Conservation (phyloP, 35 echinoderm and acorn worm species). For the Acanthaster planci region DNA sequence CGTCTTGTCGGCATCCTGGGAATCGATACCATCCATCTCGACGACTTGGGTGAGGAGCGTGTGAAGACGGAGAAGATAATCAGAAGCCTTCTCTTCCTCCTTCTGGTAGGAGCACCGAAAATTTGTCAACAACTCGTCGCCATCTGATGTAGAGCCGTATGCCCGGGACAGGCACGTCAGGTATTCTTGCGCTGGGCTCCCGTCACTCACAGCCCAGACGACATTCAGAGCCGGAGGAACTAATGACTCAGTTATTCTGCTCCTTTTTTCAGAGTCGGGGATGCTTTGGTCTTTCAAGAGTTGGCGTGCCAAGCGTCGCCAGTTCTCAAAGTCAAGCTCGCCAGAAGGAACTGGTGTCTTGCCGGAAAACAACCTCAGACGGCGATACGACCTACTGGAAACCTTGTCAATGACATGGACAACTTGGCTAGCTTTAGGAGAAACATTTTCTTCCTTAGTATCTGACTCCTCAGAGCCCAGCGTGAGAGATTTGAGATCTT, state of each 20-base stretch:
- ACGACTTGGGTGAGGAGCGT: not conserved
- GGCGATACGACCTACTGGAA: not conserved
- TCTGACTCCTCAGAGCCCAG: not conserved
- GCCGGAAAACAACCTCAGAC: slow-evolving; percentile 52
- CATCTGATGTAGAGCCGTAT: slow-evolving; percentile 10
- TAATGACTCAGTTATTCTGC: slow-evolving; percentile 27
- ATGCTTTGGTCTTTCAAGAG: slow-evolving; percentile 33
- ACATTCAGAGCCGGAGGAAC: slow-evolving; percentile 45
- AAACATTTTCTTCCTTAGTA: no score
- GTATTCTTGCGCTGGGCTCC: not conserved
- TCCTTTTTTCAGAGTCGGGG: slow-evolving; percentile 17
- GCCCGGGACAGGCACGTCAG: slow-evolving; percentile 1
- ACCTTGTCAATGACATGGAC: not conserved
- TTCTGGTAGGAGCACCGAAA: slow-evolving; percentile 30
- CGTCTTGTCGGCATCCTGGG: not conserved
- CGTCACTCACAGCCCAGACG: not conserved
- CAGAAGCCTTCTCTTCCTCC: slow-evolving; percentile 20
- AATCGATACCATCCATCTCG: not conserved
- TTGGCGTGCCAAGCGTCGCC: slow-evolving; percentile 54
- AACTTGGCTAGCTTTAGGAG: not conserved
- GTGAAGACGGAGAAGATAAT: slow-evolving; percentile 26
- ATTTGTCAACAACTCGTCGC: slow-evolving; percentile 18
- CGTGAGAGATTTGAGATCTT: not conserved
- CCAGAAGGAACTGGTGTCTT: slow-evolving; percentile 41
- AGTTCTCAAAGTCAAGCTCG: slow-evolving; percentile 53